Base-by-base conservation (phyloP, 2,888 invertebrate genomes). In the Plutella xylostella region DNA sequence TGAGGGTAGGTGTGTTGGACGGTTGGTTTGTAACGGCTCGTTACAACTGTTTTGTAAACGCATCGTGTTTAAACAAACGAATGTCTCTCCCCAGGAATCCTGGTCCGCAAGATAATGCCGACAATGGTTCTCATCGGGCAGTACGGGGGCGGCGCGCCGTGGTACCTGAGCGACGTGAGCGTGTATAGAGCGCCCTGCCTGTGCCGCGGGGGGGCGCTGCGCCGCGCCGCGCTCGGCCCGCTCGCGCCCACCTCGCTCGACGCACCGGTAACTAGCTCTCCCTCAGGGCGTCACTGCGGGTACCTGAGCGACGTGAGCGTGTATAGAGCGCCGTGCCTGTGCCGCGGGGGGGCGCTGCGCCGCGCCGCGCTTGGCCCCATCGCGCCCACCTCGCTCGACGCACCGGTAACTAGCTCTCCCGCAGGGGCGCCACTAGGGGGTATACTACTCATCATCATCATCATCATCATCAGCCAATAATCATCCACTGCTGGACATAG, bases 61-160 rank as follows among this genome's bases (percentile, higher is more conserved):
- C n/a, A n/a, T n/a, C n/a, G n/a, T n/a, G n/a, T n/a, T n/a, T n/a
- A n/a, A n/a, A n/a, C n/a, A n/a, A n/a, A n/a, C n/a, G n/a, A 25
- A 25, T 31, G 1, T 12, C 28, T 21, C 25, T 11, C 9, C 12
- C 11, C 58, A 80, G 80, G 80, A 28, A 77, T 88, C 46, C 63
- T 89, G 31, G 80, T 88, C 17, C 84, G 87, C 53, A 89, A 88
- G 55, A 76, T 83, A 51, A 78, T 82, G 2, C 84, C 88, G 0
- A 85, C 85, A 1, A 84, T 71, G 56, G 64, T 89, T 47, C 61
- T 88, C 47, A 33, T 88, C 14, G 88, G 88, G 0, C 84, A 86
- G 66, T 54, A 54, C 57, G 48, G 40, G 49, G 33, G 48, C 45
- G 58, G 57, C 25, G 79, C 82, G 37, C 77, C 74, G 35, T 86